These are phyloP conservation scores for Hirtodrosophila histrioides DNA, from an alignment of 2,888 invertebrate genomes.

Conservation along the genomic window DNA sequence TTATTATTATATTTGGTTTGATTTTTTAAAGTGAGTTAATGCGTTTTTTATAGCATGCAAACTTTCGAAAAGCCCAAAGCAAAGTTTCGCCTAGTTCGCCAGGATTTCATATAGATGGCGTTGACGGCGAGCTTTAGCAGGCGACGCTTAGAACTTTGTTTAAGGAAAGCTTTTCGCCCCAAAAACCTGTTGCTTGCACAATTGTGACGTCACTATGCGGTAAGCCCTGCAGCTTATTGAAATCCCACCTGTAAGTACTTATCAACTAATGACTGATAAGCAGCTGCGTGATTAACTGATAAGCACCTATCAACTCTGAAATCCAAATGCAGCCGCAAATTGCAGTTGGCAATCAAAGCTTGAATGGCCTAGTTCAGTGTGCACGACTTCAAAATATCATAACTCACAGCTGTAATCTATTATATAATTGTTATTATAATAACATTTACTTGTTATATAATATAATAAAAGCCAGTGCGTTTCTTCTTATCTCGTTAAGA, in stretches of 20 bases:
- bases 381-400: too few relatives aligned
- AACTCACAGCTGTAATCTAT: too few relatives aligned
- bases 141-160: slow-evolving; percentile 13
- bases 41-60: slow-evolving; percentile 27
- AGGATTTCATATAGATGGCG: slow-evolving; percentile 55
- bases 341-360: slow-evolving; percentile 14
- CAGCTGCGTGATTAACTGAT: slow-evolving; percentile 28
- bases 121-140: slow-evolving; percentile 32
- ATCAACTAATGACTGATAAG: slow-evolving; percentile 37
- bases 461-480: too few relatives aligned
- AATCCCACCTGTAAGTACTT: slow-evolving; percentile 6
- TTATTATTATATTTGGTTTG: slow-evolving; percentile 27
- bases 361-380: too few relatives aligned
- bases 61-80: slow-evolving; percentile 14
- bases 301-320: slow-evolving; percentile 8
- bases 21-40: slow-evolving; percentile 29
- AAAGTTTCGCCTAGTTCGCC: slow-evolving; percentile 20
- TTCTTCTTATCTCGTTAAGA: too few relatives aligned
- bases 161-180: slow-evolving; percentile 20
- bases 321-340: slow-evolving; percentile 1
- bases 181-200: slow-evolving; percentile 43
- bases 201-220: background rate
- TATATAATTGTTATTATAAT: too few relatives aligned
- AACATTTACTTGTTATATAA: too few relatives aligned
- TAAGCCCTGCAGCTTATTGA: slow-evolving; percentile 1